A percentile compares a stretch with the other conserved stretches of the same genome.
Evolutionary conservation across 2,888 invertebrate species (phyloP).

Genomic region (Lepidochrysops patricia): DNA sequence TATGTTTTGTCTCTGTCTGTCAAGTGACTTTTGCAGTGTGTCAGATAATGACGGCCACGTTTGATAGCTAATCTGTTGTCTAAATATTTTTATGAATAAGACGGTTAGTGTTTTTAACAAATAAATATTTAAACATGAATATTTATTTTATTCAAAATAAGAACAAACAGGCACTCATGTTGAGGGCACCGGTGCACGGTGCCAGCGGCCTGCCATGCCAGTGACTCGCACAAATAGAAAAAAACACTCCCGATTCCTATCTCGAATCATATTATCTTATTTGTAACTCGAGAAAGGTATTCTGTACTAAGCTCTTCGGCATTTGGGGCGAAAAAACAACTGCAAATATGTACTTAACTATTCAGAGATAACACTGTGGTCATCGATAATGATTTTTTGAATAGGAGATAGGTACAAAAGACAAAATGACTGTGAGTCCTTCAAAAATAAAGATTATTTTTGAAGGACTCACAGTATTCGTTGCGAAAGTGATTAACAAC

Average conservation of each 20-base stretch:
- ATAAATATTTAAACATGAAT: background rate
- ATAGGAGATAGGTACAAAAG: background rate
- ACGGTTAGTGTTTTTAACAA: background rate
- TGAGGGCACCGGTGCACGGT: constrained; percentile 18
- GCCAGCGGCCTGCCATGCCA: constrained; percentile 19
- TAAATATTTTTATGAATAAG: no score
- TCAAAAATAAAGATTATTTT: no score
- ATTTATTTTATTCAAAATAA: constrained; percentile 17
- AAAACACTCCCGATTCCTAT: constrained; percentile 28
- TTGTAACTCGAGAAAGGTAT: constrained; percentile 48
- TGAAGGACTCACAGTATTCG: background rate
- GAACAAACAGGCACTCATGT: constrained; percentile 18
- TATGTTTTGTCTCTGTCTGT: no score
- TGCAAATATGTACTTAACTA: constrained; percentile 27
- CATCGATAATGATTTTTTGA: constrained; percentile 18
- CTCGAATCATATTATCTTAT: constrained; percentile 40
- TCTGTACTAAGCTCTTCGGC: constrained; percentile 32
- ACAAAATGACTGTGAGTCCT: no score
- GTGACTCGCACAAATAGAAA: constrained; percentile 28
- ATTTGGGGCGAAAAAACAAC: constrained; percentile 27
- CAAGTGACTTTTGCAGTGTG: no score
- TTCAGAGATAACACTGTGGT: constrained; percentile 24
- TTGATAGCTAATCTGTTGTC: no score
- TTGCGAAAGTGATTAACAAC: background rate
- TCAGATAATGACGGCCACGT: no score